phyloP scores from a whole-genome alignment of 1,140 invertebrate species.

The Drosophila littoralis region DNA sequence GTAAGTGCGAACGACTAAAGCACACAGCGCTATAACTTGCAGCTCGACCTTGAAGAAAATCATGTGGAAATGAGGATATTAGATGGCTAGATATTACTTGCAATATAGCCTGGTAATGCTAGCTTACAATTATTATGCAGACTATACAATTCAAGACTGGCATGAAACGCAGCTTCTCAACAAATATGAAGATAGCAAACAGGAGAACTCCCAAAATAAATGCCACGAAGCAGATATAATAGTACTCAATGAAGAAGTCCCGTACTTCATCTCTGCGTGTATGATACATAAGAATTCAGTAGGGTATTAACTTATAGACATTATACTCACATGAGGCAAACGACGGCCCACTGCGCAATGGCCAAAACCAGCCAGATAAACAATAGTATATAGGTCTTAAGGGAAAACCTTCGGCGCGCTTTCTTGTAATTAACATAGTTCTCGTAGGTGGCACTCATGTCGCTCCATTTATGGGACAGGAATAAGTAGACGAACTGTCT shows the following conservation, averaged over 20 bases:
- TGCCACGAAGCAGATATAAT: constrained; percentile 24
- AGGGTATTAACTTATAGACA: too few relatives aligned
- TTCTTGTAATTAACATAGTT: constrained; percentile 28
- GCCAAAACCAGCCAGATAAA: constrained; percentile 44
- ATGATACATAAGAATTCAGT: not conserved
- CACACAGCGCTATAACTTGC: constrained; percentile 43
- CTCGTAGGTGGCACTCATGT: constrained; percentile 10
- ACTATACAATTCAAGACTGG: constrained; percentile 21
- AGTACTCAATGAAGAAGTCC: not conserved
- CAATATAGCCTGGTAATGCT: too few relatives aligned
- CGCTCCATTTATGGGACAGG: not conserved
- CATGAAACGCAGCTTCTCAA: constrained; percentile 46
- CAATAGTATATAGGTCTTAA: constrained; percentile 36
- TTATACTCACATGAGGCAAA: constrained; percentile 38
- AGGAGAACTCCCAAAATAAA: constrained; percentile 34
- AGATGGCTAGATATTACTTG: too few relatives aligned
- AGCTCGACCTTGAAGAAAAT: constrained; percentile 45
- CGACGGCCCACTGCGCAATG: constrained; percentile 35
- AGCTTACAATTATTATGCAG: constrained; percentile 51
- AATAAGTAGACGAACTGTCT: not conserved
- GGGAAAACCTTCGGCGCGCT: constrained; percentile 32
- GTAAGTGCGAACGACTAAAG: constrained; percentile 7
- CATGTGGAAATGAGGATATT: not conserved
- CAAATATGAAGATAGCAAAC: constrained; percentile 44
- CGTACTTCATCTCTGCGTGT: constrained; percentile 8